phyloP scores from a whole-genome alignment of 2,797 vertebrate species.

The Smutsia temminckii region DNA sequence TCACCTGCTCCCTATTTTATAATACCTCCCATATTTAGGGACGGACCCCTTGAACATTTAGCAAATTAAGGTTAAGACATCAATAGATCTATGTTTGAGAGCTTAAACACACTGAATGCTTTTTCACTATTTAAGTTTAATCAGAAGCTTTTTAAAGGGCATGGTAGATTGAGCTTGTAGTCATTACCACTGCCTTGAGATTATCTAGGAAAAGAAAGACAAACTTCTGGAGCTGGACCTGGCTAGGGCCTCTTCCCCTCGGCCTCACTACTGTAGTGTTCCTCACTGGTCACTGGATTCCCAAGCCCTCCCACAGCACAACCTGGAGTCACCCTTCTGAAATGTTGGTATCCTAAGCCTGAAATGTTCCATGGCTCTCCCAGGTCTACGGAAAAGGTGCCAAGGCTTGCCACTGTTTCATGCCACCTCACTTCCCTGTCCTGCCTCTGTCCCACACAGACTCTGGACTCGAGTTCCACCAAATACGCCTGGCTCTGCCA shows the following conservation, averaged over 20 bases:
- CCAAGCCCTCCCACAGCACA: background rate
- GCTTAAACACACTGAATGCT: background rate
- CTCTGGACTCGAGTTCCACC: background rate
- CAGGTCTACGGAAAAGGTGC: background rate
- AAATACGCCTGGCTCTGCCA: background rate
- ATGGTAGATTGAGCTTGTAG: fast-evolving
- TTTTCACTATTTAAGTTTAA: background rate
- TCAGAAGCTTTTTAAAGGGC: background rate
- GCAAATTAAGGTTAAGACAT: background rate
- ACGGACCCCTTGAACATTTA: background rate
- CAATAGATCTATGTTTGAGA: background rate
- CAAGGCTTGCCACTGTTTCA: background rate
- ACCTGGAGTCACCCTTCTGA: background rate
- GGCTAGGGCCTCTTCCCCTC: background rate
- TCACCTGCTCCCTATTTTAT: background rate
- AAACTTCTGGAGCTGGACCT: background rate
- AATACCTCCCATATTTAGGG: background rate
- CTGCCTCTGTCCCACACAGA: background rate
- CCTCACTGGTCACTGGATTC: background rate
- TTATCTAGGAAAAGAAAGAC: background rate
- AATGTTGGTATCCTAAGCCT: background rate
- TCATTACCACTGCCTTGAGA: background rate
- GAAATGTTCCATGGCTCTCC: background rate
- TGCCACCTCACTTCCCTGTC: background rate
- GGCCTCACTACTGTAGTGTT: background rate